A percentile compares a stretch with the other conserved stretches of the same genome.
Conservation (phyloP, 2,797 vertebrate genomes). For the Stomatorhinus walkeri region DNA sequence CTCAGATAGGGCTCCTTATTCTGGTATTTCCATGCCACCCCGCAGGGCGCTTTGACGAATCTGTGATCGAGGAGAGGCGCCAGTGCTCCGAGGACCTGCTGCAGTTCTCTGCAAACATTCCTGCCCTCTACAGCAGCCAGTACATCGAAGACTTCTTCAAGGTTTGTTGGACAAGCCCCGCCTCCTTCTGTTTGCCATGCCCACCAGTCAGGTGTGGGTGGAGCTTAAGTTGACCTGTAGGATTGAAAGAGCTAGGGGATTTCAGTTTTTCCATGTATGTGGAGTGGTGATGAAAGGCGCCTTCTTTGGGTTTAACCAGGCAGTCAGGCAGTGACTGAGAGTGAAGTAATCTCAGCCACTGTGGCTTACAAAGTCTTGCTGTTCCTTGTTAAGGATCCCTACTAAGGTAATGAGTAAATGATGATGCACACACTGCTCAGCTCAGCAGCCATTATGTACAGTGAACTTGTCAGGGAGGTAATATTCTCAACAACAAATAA, state of each 20-base stretch:
- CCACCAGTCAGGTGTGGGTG: background rate
- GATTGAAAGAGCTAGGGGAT: background rate
- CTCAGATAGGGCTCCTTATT: background rate
- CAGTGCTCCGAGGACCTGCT: conserved; percentile 95
- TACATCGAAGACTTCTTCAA: conserved; percentile 94
- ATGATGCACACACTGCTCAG: background rate
- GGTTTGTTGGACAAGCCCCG: conserved; percentile 54
- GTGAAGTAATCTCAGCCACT: background rate
- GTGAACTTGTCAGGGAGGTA: background rate
- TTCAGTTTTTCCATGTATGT: background rate
- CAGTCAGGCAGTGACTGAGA: background rate
- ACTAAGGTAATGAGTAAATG: background rate
- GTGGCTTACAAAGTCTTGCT: background rate
- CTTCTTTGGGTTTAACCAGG: background rate
- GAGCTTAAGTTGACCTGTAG: background rate
- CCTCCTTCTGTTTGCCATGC: background rate
- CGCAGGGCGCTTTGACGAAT: conserved; percentile 86
- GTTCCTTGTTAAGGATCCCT: background rate
- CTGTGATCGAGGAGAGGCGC: conserved; percentile 88
- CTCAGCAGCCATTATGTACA: background rate
- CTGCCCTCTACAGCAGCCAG: conserved; percentile 82
- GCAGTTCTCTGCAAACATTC: conserved; percentile 95
- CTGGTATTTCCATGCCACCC: background rate
- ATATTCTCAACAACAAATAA: background rate
- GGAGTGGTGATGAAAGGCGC: background rate